phyloP scores from a whole-genome alignment of 2,113 vertebrate species.

The Ginglymostoma cirratum region DNA sequence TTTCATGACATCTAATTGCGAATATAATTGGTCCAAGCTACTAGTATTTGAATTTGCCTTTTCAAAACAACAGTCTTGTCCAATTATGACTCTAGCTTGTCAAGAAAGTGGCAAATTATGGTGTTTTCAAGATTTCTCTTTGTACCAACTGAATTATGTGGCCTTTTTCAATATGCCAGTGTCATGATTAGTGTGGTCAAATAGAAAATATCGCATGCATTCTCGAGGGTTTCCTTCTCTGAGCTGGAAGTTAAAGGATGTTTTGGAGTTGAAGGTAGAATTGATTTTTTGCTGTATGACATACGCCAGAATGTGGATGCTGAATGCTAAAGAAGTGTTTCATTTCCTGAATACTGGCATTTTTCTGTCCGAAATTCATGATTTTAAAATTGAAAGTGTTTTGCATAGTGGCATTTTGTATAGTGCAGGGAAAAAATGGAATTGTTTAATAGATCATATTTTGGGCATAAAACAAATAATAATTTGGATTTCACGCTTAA shows the following conservation, averaged over 20 bases:
- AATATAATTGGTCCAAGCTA: conserved; percentile 3
- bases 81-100: not conserved
- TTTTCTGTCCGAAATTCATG: not conserved
- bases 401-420: not conserved
- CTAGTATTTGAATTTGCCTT: not conserved
- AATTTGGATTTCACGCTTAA: not conserved
- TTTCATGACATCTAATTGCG: not conserved
- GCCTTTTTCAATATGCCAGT: not conserved
- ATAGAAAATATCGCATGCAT: not conserved
- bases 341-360: conserved; percentile 12
- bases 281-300: not conserved
- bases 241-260: not conserved
- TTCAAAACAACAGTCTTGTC: conserved; percentile 1
- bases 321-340: not conserved
- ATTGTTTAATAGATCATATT: not conserved
- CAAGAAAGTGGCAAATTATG: not conserved
- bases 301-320: not conserved
- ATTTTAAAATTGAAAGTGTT: not conserved
- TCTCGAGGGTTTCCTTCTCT: not conserved
- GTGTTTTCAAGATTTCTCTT: not conserved
- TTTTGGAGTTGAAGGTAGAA: not conserved
- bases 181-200: too few relatives aligned
- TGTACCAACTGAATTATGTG: not conserved
- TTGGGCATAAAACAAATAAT: not conserved
- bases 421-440: not conserved